Evolutionary conservation across 2,888 invertebrate genomes (phyloP).

Genomic region (Eupithecia tripunctaria): DNA sequence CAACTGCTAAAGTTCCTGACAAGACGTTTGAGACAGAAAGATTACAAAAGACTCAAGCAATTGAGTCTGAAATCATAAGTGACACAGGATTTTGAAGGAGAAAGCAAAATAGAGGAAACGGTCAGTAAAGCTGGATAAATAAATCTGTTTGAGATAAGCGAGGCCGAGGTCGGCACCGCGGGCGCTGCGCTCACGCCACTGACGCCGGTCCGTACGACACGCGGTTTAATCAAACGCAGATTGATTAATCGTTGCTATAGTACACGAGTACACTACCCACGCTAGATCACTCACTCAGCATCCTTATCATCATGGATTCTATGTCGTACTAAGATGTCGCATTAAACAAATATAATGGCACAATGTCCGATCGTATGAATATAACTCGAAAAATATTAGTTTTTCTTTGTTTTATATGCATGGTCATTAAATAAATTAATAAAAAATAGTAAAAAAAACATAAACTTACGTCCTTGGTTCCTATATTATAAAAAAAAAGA

Average conservation of each 20-base stretch:
- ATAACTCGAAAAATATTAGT: not conserved
- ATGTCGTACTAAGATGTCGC: not conserved
- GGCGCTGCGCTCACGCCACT: conserved; percentile 47
- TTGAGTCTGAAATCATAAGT: conserved; percentile 23
- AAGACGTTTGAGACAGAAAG: not conserved
- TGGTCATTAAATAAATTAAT: too few relatives aligned
- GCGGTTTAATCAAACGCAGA: conserved; percentile 37
- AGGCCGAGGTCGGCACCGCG: conserved; percentile 62
- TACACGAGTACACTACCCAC: conserved; percentile 17
- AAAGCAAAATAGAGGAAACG: conserved; percentile 21
- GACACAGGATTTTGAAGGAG: conserved; percentile 40
- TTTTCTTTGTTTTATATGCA: too few relatives aligned
- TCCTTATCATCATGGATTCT: not conserved
- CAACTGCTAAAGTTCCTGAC: not conserved
- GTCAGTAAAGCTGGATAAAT: conserved; percentile 55
- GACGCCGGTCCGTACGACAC: conserved; percentile 43
- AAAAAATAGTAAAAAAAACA: too few relatives aligned
- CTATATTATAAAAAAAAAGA: too few relatives aligned
- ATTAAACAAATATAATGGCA: not conserved
- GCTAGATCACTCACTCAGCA: conserved; percentile 5
- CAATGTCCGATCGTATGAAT: not conserved
- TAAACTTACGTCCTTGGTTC: too few relatives aligned
- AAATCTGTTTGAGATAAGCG: conserved; percentile 66
- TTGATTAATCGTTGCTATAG: conserved; percentile 48
- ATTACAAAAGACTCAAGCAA: not conserved